Conservation (phyloP, 2,797 vertebrate species). For the Hippopotamyrus pictus region DNA sequence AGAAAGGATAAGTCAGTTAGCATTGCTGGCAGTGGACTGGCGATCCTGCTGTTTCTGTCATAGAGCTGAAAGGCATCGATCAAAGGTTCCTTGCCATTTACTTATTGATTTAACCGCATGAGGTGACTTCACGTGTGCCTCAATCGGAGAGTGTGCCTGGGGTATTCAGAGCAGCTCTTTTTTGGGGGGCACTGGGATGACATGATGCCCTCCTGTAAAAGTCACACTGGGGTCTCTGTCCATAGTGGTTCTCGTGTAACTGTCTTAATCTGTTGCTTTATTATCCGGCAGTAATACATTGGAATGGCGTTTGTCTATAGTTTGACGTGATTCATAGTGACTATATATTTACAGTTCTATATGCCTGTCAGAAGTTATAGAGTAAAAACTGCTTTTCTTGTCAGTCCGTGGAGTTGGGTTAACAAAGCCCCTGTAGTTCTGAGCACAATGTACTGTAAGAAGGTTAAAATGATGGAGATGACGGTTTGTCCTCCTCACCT, state of each 20-base stretch:
- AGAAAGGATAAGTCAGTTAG: background rate
- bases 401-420: background rate
- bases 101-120: slow-evolving; percentile 10
- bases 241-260: background rate
- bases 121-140: background rate
- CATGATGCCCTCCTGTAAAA: background rate
- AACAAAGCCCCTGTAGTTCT: background rate
- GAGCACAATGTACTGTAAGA: background rate
- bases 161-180: background rate
- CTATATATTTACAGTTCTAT: background rate
- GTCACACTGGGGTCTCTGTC: background rate
- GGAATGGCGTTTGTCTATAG: background rate
- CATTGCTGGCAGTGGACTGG: background rate
- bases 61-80: slow-evolving; percentile 12
- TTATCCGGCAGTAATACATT: background rate
- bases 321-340: background rate
- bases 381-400: background rate
- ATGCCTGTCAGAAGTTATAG: background rate
- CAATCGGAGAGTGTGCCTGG: background rate
- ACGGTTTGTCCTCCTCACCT: slow-evolving; percentile 16
- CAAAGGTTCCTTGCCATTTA: slow-evolving; percentile 6
- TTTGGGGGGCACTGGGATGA: background rate
- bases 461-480: slow-evolving; percentile 4
- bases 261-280: background rate
- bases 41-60: background rate